Evolutionary conservation across 1,140 invertebrate genomes (phyloP).

Genomic region (Triops cancriformis): DNA sequence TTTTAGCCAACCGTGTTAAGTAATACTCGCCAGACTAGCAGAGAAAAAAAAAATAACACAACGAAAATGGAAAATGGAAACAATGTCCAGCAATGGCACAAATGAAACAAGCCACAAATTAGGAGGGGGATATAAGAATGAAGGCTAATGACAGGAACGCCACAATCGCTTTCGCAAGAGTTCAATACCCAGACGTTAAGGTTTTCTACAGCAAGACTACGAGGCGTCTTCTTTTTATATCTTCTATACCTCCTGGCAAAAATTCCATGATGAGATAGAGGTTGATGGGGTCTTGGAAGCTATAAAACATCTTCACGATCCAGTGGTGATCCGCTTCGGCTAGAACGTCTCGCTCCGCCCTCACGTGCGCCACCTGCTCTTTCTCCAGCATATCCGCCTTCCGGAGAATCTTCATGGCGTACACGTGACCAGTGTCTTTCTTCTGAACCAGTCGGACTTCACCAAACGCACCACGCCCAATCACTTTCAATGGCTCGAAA

Average conservation of each 20-base stretch:
- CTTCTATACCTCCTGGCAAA: slow-evolving; percentile 73
- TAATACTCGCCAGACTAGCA: background rate
- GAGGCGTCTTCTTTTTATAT: slow-evolving; percentile 13
- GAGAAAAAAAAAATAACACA: background rate
- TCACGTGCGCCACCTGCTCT: slow-evolving; percentile 97
- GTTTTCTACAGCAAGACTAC: background rate
- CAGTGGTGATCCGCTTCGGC: slow-evolving; percentile 99
- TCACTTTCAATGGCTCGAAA: slow-evolving; percentile 86
- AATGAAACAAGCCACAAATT: background rate
- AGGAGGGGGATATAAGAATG: slow-evolving; percentile 1
- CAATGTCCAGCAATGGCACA: too few species aligned
- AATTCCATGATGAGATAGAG: slow-evolving; percentile 99
- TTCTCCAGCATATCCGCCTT: slow-evolving; percentile 99
- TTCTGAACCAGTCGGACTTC: slow-evolving; percentile 89
- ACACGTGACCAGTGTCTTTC: slow-evolving; percentile 98
- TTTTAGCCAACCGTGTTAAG: background rate
- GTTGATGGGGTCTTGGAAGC: slow-evolving; percentile 96
- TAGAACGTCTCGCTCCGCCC: slow-evolving; percentile 94
- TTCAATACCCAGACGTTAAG: background rate
- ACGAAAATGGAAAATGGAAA: background rate
- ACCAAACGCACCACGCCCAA: slow-evolving; percentile 28
- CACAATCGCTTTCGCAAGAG: background rate
- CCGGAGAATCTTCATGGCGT: slow-evolving; percentile 99
- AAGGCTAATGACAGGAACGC: background rate
- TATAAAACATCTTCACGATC: slow-evolving; percentile 99